A percentile compares a stretch with the other conserved stretches of the same genome.
phyloP scores from a whole-genome alignment of 1,140 invertebrate species.

The Lordiphosa mommai region DNA sequence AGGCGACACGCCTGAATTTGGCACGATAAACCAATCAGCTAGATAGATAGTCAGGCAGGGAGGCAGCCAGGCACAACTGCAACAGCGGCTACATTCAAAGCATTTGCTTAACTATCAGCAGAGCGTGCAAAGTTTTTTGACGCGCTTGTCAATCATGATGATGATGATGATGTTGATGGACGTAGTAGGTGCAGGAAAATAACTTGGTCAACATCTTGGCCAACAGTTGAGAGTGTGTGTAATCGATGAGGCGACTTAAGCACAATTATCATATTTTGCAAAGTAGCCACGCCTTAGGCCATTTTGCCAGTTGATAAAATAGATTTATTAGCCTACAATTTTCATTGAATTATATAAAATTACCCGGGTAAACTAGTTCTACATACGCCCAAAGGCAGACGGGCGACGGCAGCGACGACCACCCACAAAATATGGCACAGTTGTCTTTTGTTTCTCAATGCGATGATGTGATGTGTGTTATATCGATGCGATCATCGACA shows the following conservation, averaged over 20 bases:
- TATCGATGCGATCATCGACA: slow-evolving; percentile 40
- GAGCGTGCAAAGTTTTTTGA: slow-evolving; percentile 47
- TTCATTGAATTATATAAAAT: slow-evolving; percentile 52
- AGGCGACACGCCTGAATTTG: slow-evolving; percentile 70
- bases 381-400: slow-evolving; percentile 32
- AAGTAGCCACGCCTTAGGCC: slow-evolving; percentile 6
- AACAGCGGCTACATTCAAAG: slow-evolving; percentile 49
- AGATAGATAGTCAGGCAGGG: slow-evolving; percentile 26
- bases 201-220: slow-evolving; percentile 18
- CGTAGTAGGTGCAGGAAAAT: slow-evolving; percentile 30
- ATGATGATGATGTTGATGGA: slow-evolving; percentile 4
- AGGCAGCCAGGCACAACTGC: background rate
- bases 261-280: slow-evolving; percentile 59
- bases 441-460: slow-evolving; percentile 21
- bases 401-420: slow-evolving; percentile 13
- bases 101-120: slow-evolving; percentile 40
- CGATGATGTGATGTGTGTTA: slow-evolving; percentile 55
- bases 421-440: slow-evolving; percentile 36
- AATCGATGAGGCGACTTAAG: slow-evolving; percentile 30
- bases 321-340: slow-evolving; percentile 63
- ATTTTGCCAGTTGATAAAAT: slow-evolving; percentile 44
- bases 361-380: slow-evolving; percentile 51
- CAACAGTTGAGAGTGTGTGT: slow-evolving; percentile 23
- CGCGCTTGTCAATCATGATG: slow-evolving; percentile 36
- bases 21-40: slow-evolving; percentile 76